phyloP scores from a whole-genome alignment of 2,113 vertebrate species.

The Lepidothrix coronata region DNA sequence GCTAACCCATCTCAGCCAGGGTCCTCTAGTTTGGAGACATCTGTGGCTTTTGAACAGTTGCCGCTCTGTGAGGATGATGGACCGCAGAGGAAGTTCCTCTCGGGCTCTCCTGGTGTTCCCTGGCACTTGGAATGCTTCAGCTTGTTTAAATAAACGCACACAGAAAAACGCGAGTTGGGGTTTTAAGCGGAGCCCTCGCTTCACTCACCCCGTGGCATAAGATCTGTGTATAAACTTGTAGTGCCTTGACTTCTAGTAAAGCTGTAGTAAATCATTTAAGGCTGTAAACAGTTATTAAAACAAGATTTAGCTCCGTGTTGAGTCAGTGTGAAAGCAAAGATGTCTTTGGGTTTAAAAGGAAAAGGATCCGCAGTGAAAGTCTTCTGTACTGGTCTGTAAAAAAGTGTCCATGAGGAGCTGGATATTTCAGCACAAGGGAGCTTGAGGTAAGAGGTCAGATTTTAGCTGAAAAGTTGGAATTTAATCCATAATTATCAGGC shows the following conservation, averaged over 20 bases:
- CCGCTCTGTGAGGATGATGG: not conserved
- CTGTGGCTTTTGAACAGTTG: not conserved
- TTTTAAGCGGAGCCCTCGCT: fast-evolving
- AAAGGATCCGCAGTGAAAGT: not conserved
- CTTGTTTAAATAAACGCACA: not conserved
- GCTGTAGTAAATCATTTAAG: not conserved
- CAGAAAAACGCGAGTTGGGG: not conserved
- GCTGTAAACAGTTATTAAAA: not conserved
- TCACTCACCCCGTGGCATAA: not conserved
- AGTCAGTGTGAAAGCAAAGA: not conserved
- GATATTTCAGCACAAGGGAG: not conserved
- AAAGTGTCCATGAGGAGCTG: not conserved
- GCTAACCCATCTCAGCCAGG: not conserved
- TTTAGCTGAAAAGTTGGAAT: not conserved
- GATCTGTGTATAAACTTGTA: not conserved
- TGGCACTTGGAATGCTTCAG: not conserved
- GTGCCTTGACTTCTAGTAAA: not conserved
- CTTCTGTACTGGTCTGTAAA: not conserved
- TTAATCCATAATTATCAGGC: not conserved
- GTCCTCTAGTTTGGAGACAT: not conserved
- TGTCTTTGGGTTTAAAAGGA: not conserved
- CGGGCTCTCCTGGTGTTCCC: not conserved
- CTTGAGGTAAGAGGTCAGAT: not conserved
- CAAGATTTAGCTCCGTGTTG: not conserved
- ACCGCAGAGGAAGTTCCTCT: not conserved